These are phyloP conservation scores for Dicrurus megarhynchus DNA, from an alignment of 2,113 vertebrate species.

Conservation along the genomic window DNA sequence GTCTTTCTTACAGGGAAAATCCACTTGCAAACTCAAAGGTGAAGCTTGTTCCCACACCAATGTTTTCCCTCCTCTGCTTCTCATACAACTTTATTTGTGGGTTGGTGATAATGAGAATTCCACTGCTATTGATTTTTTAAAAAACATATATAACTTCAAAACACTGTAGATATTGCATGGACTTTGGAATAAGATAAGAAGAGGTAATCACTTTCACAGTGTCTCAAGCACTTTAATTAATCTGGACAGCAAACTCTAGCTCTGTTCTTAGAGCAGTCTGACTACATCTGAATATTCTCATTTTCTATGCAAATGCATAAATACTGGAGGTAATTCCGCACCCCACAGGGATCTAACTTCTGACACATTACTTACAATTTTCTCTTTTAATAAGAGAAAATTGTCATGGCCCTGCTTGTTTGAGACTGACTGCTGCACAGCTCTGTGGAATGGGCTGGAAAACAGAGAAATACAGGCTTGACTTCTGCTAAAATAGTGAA, in stretches of 20 bases:
- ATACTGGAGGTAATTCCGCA: not conserved
- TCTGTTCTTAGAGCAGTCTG: not conserved
- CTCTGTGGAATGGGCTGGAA: not conserved
- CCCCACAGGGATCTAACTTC: not conserved
- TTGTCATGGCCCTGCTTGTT: not conserved
- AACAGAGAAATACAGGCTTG: not conserved
- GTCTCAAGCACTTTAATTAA: constrained; percentile 17
- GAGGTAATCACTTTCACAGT: not conserved
- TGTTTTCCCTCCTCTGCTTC: not conserved
- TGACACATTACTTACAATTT: not conserved
- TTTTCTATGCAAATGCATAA: not conserved
- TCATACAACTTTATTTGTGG: constrained; percentile 3
- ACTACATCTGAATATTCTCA: not conserved
- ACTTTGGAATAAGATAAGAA: constrained; percentile 45
- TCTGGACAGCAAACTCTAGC: not conserved
- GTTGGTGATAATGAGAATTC: constrained; percentile 22
- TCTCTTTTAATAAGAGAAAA: not conserved
- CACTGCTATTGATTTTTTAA: not conserved
- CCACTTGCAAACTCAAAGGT: not conserved
- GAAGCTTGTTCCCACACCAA: not conserved
- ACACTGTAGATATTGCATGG: constrained; percentile 1
- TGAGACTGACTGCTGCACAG: not conserved
- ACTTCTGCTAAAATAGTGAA: not conserved
- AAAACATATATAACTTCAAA: not conserved
- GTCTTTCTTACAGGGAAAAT: not conserved